These are phyloP conservation scores for Corythornis cristatus DNA, from an alignment of 2,113 vertebrate species.

Conservation along the genomic window DNA sequence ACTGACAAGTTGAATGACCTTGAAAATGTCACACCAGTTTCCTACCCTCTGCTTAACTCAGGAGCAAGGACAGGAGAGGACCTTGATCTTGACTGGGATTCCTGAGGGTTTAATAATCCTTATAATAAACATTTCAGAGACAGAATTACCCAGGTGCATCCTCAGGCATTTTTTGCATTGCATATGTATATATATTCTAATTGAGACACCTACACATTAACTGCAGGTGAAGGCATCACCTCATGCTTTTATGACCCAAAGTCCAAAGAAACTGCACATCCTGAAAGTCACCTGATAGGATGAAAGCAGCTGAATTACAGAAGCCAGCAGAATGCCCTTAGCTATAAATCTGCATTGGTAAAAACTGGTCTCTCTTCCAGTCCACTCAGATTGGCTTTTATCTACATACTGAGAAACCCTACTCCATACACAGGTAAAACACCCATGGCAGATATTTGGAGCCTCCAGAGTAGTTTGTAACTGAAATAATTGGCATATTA, in stretches of 20 bases:
- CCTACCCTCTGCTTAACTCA: not conserved
- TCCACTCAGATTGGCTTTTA: not conserved
- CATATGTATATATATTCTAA: conserved; percentile 50
- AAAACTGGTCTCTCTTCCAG: not conserved
- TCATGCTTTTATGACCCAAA: conserved; percentile 8
- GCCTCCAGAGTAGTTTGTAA: not conserved
- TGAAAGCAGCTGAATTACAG: conserved; percentile 22
- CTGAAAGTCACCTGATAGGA: conserved; percentile 2
- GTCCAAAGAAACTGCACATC: conserved; percentile 12
- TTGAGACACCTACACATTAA: not conserved
- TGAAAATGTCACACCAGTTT: not conserved
- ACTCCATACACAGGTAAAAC: not conserved
- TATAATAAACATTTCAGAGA: conserved; percentile 15
- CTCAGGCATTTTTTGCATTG: conserved; percentile 29
- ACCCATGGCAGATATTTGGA: not conserved
- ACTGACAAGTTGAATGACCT: not conserved
- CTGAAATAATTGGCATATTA: conserved; percentile 23
- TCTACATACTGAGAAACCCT: not conserved
- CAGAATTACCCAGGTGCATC: not conserved
- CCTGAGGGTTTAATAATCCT: not conserved
- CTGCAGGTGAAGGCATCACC: not conserved
- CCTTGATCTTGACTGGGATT: not conserved
- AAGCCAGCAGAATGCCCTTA: conserved; percentile 1
- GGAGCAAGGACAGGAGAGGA: not conserved
- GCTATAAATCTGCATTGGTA: conserved; percentile 24